Conservation (phyloP, 2,888 invertebrate genomes). For the Dexiosoma caninum region DNA sequence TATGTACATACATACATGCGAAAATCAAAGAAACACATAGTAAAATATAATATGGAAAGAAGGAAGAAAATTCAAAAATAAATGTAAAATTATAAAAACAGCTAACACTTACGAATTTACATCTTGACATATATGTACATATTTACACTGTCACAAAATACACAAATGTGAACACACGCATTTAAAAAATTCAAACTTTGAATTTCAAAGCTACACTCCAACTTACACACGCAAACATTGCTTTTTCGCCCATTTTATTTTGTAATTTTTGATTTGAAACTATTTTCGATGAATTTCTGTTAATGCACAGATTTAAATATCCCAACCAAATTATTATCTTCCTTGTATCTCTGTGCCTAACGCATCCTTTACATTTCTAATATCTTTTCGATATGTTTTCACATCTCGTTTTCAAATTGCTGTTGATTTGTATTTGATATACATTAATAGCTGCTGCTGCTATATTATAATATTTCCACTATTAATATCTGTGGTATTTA, state of each 20-base stretch:
- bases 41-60: background rate
- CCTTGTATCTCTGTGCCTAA: no score
- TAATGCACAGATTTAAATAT: background rate
- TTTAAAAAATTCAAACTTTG: background rate
- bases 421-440: background rate
- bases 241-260: background rate
- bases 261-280: background rate
- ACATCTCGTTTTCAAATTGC: background rate
- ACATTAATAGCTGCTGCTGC: background rate
- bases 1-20: no score
- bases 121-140: background rate
- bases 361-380: slow-evolving; percentile 38
- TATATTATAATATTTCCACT: background rate
- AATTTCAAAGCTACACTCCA: no score
- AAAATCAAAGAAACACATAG: slow-evolving; percentile 24
- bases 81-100: slow-evolving; percentile 39
- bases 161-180: slow-evolving; percentile 2
- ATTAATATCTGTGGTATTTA: slow-evolving; percentile 6
- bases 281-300: slow-evolving; percentile 31
- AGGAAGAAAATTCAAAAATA: slow-evolving; percentile 37
- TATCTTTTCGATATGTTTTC: background rate
- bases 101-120: background rate
- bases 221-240: background rate
- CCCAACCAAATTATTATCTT: no score
- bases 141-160: no score